Base-by-base conservation (phyloP, 2,113 vertebrate species). In the Antigone vipio region DNA sequence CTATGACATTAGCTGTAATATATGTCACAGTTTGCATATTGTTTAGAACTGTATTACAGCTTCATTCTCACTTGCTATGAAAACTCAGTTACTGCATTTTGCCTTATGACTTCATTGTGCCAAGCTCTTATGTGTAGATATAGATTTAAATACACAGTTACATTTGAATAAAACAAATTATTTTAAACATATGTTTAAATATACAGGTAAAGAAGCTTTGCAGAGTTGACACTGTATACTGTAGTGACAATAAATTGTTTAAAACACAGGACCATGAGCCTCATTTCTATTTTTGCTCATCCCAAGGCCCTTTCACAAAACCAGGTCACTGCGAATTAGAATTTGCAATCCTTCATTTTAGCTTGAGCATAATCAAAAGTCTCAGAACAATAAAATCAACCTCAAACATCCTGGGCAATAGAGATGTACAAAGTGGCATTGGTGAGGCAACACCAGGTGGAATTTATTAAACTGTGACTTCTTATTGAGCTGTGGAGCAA, bases 381-480 rank as follows among this genome's bases (percentile, higher is more conserved):
- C 74, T 80, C 11, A 2, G 58, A 89, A 88, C 35, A 73, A 76
- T 66, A 85, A 93, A 87, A 91, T 24, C 38, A 84, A 49, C 53
- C 34, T 85, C 66, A 82, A 27, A 75, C 22, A 82, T 81, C 77
- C 94, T 32, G 35, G 32, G 24, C 81, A 58, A 38, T 9, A 71
- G 35, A 38, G 69, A 85, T 45, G 35, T 42, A 56, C 22, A 14
- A 81, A 85, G 44, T 10, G 5, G 35, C 69, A 49, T 19, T 56
- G 35, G 56, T 60, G 56, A 85, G 69, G 53, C 66, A 91, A 75
- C 15, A 1, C 17, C 80, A 89, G 66, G 73, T 94, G 74, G 62
- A 85, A 56, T 93, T 96, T 89, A 96, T 95, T 94, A 94, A 95
- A 69, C 49, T 85, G 56, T 73, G 89, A 45, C 66, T 95, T 89